A percentile compares a stretch with the other conserved stretches of the same genome.
Evolutionary conservation across 2,797 vertebrate genomes (phyloP).

Genomic region (Phrynocephalus forsythii): DNA sequence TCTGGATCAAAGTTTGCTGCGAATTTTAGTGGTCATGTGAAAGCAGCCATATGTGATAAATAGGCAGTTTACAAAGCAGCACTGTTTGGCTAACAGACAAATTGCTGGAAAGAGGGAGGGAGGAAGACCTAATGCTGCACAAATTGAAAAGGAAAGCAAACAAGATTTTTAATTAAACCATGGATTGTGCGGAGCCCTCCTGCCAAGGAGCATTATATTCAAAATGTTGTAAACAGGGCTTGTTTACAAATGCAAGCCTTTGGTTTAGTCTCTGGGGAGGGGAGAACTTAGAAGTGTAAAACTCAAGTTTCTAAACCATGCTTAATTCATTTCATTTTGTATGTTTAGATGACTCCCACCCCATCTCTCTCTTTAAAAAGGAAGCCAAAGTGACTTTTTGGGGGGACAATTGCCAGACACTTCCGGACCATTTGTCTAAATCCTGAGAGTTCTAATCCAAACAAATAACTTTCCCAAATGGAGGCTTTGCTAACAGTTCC

Average conservation of each 20-base stretch:
- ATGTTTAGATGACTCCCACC: too few species aligned
- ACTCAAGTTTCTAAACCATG: neutral
- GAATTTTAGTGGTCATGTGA: too few species aligned
- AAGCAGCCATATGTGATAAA: neutral
- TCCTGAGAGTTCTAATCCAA: too few species aligned
- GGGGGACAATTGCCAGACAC: too few species aligned
- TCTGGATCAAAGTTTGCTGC: too few species aligned
- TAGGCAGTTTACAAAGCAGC: neutral
- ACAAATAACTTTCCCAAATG: too few species aligned
- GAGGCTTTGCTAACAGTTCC: too few species aligned
- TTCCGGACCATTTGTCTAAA: too few species aligned
- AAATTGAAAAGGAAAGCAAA: constrained; percentile 25
- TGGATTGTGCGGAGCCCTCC: constrained; percentile 27
- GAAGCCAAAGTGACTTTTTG: too few species aligned
- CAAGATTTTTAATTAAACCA: constrained; percentile 32
- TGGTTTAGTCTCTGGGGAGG: neutral
- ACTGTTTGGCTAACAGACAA: neutral
- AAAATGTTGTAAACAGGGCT: neutral
- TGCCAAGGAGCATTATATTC: neutral
- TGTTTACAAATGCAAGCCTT: neutral
- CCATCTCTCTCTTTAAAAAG: too few species aligned
- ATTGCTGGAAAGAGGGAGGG: neutral
- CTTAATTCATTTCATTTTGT: neutral
- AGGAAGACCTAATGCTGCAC: neutral
- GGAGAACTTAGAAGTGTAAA: neutral